These are phyloP conservation scores for Hylaea fasciaria DNA, from an alignment of 2,888 invertebrate genomes.

Conservation along the genomic window DNA sequence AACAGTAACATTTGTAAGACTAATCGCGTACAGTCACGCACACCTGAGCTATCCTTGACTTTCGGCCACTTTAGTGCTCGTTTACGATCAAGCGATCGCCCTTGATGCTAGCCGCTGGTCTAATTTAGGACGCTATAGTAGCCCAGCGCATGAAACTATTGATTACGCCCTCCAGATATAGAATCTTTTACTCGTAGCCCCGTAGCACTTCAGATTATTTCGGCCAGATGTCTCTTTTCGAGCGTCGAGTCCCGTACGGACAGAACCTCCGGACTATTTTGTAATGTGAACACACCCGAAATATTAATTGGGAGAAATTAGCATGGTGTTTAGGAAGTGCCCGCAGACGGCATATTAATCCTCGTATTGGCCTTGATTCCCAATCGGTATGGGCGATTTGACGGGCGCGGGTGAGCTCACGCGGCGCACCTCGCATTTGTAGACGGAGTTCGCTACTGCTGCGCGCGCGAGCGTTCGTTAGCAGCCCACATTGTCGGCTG, in stretches of 20 bases:
- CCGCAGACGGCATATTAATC: constrained; percentile 75
- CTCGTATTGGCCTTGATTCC: constrained; percentile 79
- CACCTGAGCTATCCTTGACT: constrained; percentile 53
- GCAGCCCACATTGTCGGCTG: constrained; percentile 56
- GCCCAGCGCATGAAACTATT: constrained; percentile 54
- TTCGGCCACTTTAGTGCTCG: constrained; percentile 46
- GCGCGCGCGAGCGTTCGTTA: constrained; percentile 58
- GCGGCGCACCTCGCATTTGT: constrained; percentile 60
- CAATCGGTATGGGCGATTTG: constrained; percentile 75
- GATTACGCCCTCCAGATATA: constrained; percentile 59
- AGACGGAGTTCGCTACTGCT: constrained; percentile 48
- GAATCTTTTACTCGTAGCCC: constrained; percentile 48
- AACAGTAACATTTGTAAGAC: constrained; percentile 50
- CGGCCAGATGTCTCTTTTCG: constrained; percentile 14
- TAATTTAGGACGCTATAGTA: constrained; percentile 47
- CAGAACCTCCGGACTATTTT: constrained; percentile 39
- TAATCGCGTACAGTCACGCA: constrained; percentile 60
- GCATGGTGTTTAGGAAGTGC: constrained; percentile 73
- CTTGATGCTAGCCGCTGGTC: constrained; percentile 49
- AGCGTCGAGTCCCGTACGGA: constrained; percentile 12
- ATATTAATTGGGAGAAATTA: constrained; percentile 75
- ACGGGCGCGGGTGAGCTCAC: constrained; percentile 73
- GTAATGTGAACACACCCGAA: constrained; percentile 55
- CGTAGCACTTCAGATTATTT: constrained; percentile 47
- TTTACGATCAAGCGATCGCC: constrained; percentile 48